A percentile compares a stretch with the other conserved stretches of the same genome.
phyloP scores from a whole-genome alignment of 1,140 invertebrate species.

The Drosophila biarmipes region DNA sequence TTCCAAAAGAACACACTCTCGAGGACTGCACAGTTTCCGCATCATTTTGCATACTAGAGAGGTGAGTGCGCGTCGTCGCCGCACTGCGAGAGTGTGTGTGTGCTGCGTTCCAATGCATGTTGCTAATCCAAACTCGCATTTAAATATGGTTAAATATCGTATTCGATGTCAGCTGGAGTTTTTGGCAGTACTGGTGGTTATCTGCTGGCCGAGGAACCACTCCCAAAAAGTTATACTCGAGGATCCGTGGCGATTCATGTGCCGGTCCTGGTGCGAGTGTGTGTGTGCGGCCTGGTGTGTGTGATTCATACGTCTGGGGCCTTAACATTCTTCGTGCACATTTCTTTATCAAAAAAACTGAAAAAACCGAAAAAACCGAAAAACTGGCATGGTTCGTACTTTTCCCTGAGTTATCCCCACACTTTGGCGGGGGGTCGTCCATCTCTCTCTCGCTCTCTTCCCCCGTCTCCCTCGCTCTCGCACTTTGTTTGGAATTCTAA shows the following conservation, averaged over 20 bases:
- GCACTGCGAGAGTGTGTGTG: constrained; percentile 11
- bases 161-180: constrained; percentile 11
- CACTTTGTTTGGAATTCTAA: constrained; percentile 45
- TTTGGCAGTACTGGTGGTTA: constrained; percentile 29
- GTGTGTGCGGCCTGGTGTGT: constrained; percentile 41
- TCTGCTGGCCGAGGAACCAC: constrained; percentile 42
- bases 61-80: constrained; percentile 54
- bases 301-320: constrained; percentile 67
- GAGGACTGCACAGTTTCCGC: constrained; percentile 1
- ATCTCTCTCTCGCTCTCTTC: neutral
- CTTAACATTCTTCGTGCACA: constrained; percentile 56
- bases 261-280: constrained; percentile 50
- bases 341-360: constrained; percentile 61
- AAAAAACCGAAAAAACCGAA: too few species aligned
- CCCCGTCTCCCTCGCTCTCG: constrained; percentile 2
- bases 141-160: neutral
- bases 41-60: constrained; percentile 27
- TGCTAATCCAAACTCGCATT: constrained; percentile 6
- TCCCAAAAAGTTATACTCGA: constrained; percentile 57
- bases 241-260: constrained; percentile 50
- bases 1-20: neutral
- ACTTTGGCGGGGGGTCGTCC: constrained; percentile 66
- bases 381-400: constrained; percentile 48
- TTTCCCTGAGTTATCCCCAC: constrained; percentile 66
- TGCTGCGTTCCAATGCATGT: constrained; percentile 31